Evolutionary conservation across 2,797 vertebrate species (phyloP).

Genomic region (Syngnathus acus): DNA sequence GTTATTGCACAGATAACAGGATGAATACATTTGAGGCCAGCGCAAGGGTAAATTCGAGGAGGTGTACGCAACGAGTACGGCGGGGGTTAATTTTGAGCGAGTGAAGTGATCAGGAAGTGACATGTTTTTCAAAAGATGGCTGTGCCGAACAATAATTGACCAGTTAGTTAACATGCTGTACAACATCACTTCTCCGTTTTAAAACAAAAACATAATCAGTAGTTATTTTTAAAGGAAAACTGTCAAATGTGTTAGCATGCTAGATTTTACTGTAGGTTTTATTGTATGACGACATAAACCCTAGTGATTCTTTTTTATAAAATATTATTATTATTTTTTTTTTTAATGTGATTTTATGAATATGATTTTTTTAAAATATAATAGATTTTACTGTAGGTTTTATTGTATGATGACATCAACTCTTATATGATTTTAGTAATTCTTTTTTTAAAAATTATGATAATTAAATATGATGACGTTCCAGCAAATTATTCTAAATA

Average conservation of each 20-base stretch:
- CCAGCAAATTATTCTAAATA: not conserved
- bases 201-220: not conserved
- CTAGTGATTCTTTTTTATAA: not conserved
- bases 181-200: not conserved
- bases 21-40: constrained; percentile 9
- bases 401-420: not conserved
- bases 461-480: not conserved
- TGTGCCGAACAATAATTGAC: not conserved
- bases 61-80: not conserved
- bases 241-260: not conserved
- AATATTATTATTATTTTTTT: too few relatives aligned
- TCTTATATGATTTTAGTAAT: not conserved
- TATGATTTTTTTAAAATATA: too few relatives aligned
- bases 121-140: not conserved
- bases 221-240: not conserved
- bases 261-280: not conserved
- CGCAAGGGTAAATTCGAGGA: not conserved
- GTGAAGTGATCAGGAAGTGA: not conserved
- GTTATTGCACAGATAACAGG: constrained; percentile 24
- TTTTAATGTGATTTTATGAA: too few relatives aligned
- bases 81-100: not conserved
- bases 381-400: not conserved
- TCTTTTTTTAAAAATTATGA: too few relatives aligned
- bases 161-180: not conserved
- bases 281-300: not conserved